Base-by-base conservation (phyloP, 2,797 vertebrate genomes). In the Schizopygopsis pylzovi region DNA sequence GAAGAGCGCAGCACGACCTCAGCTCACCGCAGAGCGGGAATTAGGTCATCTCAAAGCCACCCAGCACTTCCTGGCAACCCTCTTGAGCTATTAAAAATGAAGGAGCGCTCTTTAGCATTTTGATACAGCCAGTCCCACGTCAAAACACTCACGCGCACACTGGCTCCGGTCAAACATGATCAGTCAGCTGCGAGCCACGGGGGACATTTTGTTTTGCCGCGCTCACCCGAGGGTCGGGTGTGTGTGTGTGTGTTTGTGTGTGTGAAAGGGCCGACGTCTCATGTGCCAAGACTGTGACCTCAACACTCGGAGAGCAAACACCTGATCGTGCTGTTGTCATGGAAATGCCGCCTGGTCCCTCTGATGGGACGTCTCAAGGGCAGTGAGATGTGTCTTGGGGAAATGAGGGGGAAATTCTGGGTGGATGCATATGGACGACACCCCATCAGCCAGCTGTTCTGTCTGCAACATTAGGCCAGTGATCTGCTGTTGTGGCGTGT, bases 1-100 rank as follows among this genome's bases (percentile, higher is more conserved):
- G 25, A 70, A 41, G 22, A 70, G 54, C 15, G 28, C 72, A 70
- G 22, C 75, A 72, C 1, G 25, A 82, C 16, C 25, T 63, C 28
- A 41, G 37, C 47, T 71, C 47, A 28, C 7, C 37, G 15, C 41
- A 43, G 9, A 61, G 39, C 54, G 83, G 52, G 87, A 89, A 85
- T 85, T 89, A 87, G 90, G 85, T 88, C 79, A 85, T 83, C 68
- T 88, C 73, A 72, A 90, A 79, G 47, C 70, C 70, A n/a, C 68
- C 75, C 72, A 63, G 72, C 82, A 41, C 22, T 54, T 59, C 52
- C 54, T 86, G 84, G 75, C 71, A 83, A 43, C 61, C 73, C 37
- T 84, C 33, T 72, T 70, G 70, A 61, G 63, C 85, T 70, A 79
- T 87, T 88, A 87, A 87, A 87, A 85, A 73, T 56, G 20, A 79